Percentiles rank a stretch among this genome's conserved stretches.
phyloP scores from a whole-genome alignment of 2,113 vertebrate genomes.

The Acrocephalus kingi region DNA sequence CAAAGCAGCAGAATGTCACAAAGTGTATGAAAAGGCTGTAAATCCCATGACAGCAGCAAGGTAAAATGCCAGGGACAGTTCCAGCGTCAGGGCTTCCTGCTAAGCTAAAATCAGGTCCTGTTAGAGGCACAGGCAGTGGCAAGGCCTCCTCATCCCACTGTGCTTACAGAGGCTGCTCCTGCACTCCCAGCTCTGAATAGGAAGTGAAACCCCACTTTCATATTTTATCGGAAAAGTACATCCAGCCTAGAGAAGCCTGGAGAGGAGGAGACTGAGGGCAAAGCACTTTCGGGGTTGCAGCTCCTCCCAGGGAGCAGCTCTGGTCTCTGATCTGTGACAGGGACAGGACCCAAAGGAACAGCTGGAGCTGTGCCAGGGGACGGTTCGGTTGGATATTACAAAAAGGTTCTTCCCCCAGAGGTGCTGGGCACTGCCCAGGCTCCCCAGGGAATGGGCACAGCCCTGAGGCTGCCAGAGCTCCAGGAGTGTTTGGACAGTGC shows the following conservation, averaged over 20 bases:
- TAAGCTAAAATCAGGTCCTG: background rate
- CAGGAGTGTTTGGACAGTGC: accelerated
- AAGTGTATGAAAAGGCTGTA: background rate
- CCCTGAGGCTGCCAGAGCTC: background rate
- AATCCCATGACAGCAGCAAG: background rate
- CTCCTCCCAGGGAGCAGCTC: background rate
- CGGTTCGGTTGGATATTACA: accelerated
- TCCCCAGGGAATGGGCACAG: background rate
- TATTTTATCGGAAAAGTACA: background rate
- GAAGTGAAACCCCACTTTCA: background rate
- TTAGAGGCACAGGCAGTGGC: accelerated
- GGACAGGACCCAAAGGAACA: accelerated
- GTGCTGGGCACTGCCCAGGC: background rate
- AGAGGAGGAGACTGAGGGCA: background rate
- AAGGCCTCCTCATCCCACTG: accelerated
- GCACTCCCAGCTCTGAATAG: accelerated
- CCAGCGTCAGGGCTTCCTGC: background rate
- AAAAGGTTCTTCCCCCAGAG: background rate
- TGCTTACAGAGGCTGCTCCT: accelerated
- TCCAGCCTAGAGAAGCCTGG: background rate
- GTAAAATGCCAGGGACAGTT: slow-evolving; percentile 3
- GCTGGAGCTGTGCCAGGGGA: background rate
- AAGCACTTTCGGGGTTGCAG: background rate
- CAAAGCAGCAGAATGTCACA: background rate
- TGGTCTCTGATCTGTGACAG: background rate